phyloP scores from a whole-genome alignment of 2,888 invertebrate species.

The Melanotus villosus region DNA sequence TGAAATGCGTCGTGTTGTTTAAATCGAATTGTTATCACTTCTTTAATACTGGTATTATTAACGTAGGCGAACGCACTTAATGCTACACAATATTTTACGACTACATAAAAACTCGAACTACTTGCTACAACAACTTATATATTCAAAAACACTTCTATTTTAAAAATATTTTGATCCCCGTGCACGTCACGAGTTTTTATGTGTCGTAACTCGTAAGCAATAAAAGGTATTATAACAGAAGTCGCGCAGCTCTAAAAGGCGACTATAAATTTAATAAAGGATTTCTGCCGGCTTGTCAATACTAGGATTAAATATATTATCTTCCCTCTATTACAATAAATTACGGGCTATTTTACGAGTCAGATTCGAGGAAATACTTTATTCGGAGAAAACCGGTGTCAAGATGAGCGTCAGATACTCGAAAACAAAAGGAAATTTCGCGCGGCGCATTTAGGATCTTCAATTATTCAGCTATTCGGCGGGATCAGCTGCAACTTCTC shows the following conservation, averaged over 20 bases:
- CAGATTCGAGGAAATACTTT: slow-evolving; percentile 38
- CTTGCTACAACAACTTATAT: slow-evolving; percentile 25
- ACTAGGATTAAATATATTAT: slow-evolving; percentile 41
- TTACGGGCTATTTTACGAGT: slow-evolving; percentile 24
- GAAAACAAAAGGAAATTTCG: slow-evolving; percentile 49
- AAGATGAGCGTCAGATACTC: slow-evolving; percentile 46
- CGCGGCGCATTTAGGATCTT: slow-evolving; percentile 42
- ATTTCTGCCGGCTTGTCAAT: slow-evolving; percentile 42
- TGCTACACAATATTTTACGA: slow-evolving; percentile 29
- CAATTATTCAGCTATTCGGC: slow-evolving; percentile 48
- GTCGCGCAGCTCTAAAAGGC: slow-evolving; percentile 38
- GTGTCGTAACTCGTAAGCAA: slow-evolving; percentile 36
- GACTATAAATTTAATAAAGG: slow-evolving; percentile 45
- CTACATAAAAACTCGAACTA: slow-evolving; percentile 27
- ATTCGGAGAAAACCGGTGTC: slow-evolving; percentile 41
- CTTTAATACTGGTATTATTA: slow-evolving; percentile 26
- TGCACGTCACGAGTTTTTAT: slow-evolving; percentile 35
- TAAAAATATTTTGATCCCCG: slow-evolving; percentile 41
- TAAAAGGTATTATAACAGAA: slow-evolving; percentile 46
- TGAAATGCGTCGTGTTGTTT: not conserved
- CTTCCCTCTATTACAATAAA: slow-evolving; percentile 34
- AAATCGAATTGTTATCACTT: slow-evolving; percentile 21
- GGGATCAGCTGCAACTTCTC: slow-evolving; percentile 32
- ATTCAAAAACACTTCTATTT: slow-evolving; percentile 37
- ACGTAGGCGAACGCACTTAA: slow-evolving; percentile 36